A percentile compares a stretch with the other conserved stretches of the same genome.
These are phyloP conservation scores for Phymanthus crucifer DNA, from an alignment of 92 coral and sea anemone species.

Conservation along the genomic window DNA sequence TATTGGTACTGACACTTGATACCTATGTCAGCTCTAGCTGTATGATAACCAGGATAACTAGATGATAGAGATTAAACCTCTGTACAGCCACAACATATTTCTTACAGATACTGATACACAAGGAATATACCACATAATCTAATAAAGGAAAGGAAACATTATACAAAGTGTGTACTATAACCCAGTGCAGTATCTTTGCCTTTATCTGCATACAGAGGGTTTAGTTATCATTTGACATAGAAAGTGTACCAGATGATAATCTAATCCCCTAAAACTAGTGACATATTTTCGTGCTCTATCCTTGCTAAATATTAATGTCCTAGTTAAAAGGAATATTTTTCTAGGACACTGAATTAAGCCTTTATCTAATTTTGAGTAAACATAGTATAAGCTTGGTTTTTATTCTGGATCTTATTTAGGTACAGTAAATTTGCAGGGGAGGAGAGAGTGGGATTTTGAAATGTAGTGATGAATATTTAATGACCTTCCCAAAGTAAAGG, in stretches of 20 bases:
- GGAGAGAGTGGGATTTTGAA: no score
- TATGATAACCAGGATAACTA: background rate
- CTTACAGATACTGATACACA: background rate
- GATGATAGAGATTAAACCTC: conserved; percentile 1
- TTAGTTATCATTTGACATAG: background rate
- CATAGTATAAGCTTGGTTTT: background rate
- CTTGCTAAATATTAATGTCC: background rate
- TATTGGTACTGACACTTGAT: background rate
- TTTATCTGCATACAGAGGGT: background rate
- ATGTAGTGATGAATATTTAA: no score
- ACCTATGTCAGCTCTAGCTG: background rate
- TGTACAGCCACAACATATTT: background rate
- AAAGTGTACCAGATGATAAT: conserved; percentile 4
- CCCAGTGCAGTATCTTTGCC: background rate
- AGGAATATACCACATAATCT: background rate
- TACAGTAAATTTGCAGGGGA: no score
- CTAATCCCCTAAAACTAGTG: background rate
- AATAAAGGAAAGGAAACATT: background rate
- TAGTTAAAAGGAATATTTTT: background rate
- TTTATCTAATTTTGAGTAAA: background rate
- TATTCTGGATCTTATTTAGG: background rate
- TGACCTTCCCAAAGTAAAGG: no score
- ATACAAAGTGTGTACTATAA: background rate
- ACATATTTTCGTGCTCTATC: background rate
- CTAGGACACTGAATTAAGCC: background rate